Conservation (phyloP, 2,797 vertebrate genomes). For the Sorex maritimensis region DNA sequence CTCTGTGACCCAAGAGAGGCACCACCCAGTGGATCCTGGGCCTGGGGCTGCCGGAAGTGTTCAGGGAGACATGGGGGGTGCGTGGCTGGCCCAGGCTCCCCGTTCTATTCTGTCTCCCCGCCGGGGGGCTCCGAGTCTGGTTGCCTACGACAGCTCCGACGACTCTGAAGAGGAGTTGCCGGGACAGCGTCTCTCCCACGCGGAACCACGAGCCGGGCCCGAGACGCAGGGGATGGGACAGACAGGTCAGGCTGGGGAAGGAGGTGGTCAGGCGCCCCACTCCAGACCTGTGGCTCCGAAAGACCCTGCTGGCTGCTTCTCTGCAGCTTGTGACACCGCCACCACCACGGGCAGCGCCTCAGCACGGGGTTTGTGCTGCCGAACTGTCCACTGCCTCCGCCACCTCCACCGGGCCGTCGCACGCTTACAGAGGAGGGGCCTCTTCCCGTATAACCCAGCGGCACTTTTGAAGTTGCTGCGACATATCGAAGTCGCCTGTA, state of each 20-base stretch:
- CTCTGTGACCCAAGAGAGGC: background rate
- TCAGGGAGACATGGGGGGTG: too few species aligned
- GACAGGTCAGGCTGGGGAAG: constrained; percentile 12
- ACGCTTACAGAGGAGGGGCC: constrained; percentile 93
- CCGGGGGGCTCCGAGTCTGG: constrained; percentile 89
- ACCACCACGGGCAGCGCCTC: background rate
- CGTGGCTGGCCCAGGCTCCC: too few species aligned
- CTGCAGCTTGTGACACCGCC: background rate
- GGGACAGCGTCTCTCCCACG: constrained; percentile 54
- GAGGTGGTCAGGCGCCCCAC: background rate
- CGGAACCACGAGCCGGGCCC: background rate
- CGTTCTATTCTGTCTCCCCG: too few species aligned
- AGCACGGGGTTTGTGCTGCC: constrained; percentile 76
- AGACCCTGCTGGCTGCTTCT: background rate
- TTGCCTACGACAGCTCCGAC: constrained; percentile 95
- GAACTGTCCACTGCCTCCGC: constrained; percentile 91
- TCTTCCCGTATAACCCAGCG: constrained; percentile 97
- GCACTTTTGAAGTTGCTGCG: constrained; percentile 94
- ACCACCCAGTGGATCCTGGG: background rate
- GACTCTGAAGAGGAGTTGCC: constrained; percentile 92
- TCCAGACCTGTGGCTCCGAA: constrained; percentile 3
- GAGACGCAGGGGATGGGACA: constrained; percentile 34
- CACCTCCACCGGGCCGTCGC: constrained; percentile 92
- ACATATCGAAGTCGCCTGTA: constrained; percentile 83
- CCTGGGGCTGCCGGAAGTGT: background rate